Conservation (phyloP, 2,113 vertebrate genomes). For the Melanostigma gelatinosum region DNA sequence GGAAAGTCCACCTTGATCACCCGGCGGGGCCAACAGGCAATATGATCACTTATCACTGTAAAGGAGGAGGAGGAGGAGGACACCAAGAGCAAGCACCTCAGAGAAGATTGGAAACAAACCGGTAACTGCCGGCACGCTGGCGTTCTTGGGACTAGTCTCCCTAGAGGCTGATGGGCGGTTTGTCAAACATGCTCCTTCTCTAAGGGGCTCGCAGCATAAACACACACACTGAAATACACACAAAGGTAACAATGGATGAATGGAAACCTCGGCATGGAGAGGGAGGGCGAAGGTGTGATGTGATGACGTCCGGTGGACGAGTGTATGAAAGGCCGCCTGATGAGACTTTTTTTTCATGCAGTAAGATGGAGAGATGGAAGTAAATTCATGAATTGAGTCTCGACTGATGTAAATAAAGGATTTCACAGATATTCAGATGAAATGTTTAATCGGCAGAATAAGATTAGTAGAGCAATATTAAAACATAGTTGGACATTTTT, state of each 20-base stretch:
- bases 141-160: not conserved
- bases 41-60: conserved; percentile 33
- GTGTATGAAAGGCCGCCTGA: not conserved
- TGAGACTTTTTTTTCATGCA: not conserved
- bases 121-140: not conserved
- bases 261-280: not conserved
- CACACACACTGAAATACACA: not conserved
- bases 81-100: not conserved
- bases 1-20: conserved; percentile 35
- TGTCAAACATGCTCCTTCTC: conserved; percentile 6
- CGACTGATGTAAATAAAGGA: too few relatives aligned
- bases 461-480: not conserved
- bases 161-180: conserved; percentile 32
- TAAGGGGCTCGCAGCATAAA: not conserved
- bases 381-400: too few relatives aligned
- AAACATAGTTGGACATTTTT: not conserved
- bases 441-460: conserved; percentile 7
- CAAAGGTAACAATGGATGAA: conserved; percentile 9
- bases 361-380: not conserved
- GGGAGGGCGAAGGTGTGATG: not conserved
- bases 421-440: not conserved
- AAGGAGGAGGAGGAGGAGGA: not conserved
- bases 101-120: not conserved
- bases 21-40: conserved; percentile 27
- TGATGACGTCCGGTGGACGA: not conserved